Percentiles rank a stretch among this genome's conserved stretches.
phyloP scores from a whole-genome alignment of 2,113 vertebrate species.

The Ceyx cyanopectus region DNA sequence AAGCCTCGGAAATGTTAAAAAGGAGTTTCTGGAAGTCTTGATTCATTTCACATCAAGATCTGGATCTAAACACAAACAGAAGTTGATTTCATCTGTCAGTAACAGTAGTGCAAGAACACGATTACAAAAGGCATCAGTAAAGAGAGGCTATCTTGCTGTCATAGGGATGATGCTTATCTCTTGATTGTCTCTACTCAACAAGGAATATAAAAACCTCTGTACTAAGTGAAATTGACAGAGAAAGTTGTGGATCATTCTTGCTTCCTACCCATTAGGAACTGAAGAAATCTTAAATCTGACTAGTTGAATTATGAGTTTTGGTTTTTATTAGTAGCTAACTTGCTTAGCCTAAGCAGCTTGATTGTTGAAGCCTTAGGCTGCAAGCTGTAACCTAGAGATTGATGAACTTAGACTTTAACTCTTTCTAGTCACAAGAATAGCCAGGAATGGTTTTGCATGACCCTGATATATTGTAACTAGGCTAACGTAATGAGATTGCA shows the following conservation, averaged over 20 bases:
- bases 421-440: neutral
- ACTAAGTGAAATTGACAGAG: neutral
- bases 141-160: neutral
- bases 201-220: neutral
- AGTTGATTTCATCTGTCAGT: neutral
- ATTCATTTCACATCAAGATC: conserved; percentile 21
- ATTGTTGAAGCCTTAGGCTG: neutral
- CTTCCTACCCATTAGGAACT: neutral
- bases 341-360: neutral
- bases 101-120: neutral
- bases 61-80: conserved; percentile 23
- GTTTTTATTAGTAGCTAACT: neutral
- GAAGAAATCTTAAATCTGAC: neutral
- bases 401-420: neutral
- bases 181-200: neutral
- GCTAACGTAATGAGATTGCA: neutral
- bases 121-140: neutral
- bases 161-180: neutral
- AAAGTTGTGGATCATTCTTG: neutral
- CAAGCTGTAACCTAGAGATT: neutral
- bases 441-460: neutral
- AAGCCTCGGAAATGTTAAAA: conserved; percentile 61
- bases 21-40: conserved; percentile 38
- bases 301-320: neutral
- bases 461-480: neutral